Evolutionary conservation across 2,888 invertebrate genomes (phyloP).

Genomic region (Crepidodera aurea): DNA sequence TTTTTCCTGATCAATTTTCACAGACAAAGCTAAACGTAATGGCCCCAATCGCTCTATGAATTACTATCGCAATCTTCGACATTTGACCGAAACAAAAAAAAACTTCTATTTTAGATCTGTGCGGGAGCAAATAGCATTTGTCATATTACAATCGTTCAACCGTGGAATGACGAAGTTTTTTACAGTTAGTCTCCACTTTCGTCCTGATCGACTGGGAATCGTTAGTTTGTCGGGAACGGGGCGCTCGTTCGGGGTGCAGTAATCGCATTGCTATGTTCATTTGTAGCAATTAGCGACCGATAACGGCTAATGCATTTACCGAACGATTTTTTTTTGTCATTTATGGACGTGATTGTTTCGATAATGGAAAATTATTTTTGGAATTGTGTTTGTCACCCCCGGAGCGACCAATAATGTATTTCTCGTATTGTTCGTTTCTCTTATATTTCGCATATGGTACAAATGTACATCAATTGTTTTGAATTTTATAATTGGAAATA

Average conservation of each 20-base stretch:
- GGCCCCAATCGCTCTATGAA: conserved; percentile 43
- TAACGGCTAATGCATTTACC: conserved; percentile 55
- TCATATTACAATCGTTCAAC: conserved; percentile 48
- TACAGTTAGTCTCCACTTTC: not conserved
- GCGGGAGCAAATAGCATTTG: conserved; percentile 54
- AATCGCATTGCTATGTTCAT: conserved; percentile 59
- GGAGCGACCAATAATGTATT: conserved; percentile 22
- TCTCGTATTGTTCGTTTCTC: conserved; percentile 21
- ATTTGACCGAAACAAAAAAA: conserved; percentile 50
- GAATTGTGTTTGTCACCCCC: conserved; percentile 36
- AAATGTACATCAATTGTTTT: no score
- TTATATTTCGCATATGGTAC: not conserved
- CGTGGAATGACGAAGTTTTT: conserved; percentile 16
- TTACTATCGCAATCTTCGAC: conserved; percentile 48
- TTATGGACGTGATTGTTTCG: conserved; percentile 53
- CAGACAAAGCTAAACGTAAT: conserved; percentile 31
- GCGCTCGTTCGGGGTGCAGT: conserved; percentile 49
- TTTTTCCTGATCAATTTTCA: conserved; percentile 16
- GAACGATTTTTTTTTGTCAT: conserved; percentile 52
- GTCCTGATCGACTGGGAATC: conserved; percentile 34
- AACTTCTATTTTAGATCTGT: conserved; percentile 50
- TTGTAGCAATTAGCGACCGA: conserved; percentile 59
- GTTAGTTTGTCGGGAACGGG: conserved; percentile 44
- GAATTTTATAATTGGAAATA: no score
- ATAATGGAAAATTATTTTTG: conserved; percentile 53